A percentile compares a stretch with the other conserved stretches of the same genome.
phyloP scores from a whole-genome alignment of 2,113 vertebrate species.

The Heliornis fulica region DNA sequence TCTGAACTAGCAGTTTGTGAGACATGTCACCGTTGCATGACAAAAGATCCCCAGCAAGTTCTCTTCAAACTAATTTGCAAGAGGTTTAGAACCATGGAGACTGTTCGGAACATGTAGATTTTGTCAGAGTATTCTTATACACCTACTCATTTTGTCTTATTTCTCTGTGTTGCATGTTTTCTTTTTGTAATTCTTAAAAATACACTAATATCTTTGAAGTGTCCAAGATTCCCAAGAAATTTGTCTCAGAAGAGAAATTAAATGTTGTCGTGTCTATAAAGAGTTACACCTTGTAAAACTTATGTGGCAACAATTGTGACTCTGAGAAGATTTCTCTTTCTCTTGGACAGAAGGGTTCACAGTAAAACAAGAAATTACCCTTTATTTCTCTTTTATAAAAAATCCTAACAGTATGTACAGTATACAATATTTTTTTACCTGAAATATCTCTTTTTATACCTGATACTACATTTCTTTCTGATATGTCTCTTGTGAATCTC shows the following conservation, averaged over 20 bases:
- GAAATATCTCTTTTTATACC: neutral
- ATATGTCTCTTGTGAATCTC: neutral
- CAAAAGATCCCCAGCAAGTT: neutral
- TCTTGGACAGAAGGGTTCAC: neutral
- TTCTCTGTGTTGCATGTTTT: neutral
- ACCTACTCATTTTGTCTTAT: neutral
- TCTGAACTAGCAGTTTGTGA: neutral
- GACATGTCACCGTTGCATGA: neutral
- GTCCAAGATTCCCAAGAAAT: constrained; percentile 67
- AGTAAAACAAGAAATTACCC: neutral
- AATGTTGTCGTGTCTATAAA: constrained; percentile 22
- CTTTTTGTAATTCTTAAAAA: neutral
- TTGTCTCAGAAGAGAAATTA: constrained; percentile 47
- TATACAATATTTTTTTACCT: neutral
- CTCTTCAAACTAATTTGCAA: neutral
- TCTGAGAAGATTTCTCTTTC: neutral
- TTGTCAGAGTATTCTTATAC: neutral
- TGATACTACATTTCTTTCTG: neutral
- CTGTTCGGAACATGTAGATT: neutral
- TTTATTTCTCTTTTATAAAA: neutral
- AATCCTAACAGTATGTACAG: neutral
- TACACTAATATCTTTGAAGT: constrained; percentile 74
- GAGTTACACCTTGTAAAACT: constrained; percentile 9
- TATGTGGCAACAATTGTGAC: neutral
- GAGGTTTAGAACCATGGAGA: neutral